A percentile compares a stretch with the other conserved stretches of the same genome.
Evolutionary conservation across 2,888 invertebrate species (phyloP).

Genomic region (Mimas tiliae): DNA sequence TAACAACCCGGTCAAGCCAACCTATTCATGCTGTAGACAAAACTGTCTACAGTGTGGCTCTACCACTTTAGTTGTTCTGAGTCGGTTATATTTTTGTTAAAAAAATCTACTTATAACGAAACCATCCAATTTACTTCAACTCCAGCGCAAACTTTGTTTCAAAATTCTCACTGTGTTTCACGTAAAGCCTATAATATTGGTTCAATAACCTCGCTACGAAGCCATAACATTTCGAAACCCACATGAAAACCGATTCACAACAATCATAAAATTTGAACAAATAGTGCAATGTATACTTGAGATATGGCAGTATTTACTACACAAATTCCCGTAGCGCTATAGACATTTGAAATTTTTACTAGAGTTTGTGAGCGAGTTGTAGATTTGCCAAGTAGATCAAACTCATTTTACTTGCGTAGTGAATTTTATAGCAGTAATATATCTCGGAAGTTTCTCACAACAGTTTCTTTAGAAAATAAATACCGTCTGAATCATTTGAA

Average conservation of each 20-base stretch:
- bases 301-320: neutral
- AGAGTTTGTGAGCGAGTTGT: neutral
- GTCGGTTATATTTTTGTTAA: too few relatives aligned
- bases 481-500: too few relatives aligned
- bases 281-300: conserved; percentile 12
- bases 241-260: neutral
- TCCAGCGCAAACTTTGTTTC: neutral
- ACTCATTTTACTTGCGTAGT: neutral
- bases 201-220: neutral
- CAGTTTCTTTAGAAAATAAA: neutral
- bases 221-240: conserved; percentile 6
- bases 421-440: conserved; percentile 1
- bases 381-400: conserved; percentile 13
- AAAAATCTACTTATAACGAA: too few relatives aligned
- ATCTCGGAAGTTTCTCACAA: neutral
- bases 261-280: conserved; percentile 19
- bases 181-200: neutral
- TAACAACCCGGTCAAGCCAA: too few relatives aligned
- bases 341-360: conserved; percentile 5
- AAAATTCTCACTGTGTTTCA: neutral
- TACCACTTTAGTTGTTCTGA: too few relatives aligned
- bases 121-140: too few relatives aligned
- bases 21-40: too few relatives aligned
- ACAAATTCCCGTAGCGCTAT: neutral
- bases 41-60: too few relatives aligned